Evolutionary conservation across 2,113 vertebrate genomes (phyloP), one percentile per base, ranked within the genome.

Genomic region (Podilymbus podiceps): DNA sequence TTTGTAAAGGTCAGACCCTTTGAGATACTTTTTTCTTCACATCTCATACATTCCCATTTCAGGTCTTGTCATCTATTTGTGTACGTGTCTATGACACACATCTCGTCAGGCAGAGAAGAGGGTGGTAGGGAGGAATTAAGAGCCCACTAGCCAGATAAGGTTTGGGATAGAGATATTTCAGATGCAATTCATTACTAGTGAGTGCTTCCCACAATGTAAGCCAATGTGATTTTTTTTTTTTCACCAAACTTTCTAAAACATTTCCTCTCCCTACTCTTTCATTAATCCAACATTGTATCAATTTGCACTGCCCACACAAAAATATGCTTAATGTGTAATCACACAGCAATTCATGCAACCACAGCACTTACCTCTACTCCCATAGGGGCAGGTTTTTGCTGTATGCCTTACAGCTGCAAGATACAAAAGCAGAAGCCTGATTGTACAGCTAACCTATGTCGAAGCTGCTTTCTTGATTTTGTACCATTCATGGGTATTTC

Each of bases 1-100:
- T 97, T 92, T 95, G 93, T 96, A 96, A 90, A 96, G 93, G 95
- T 95, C 96, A 97, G 86, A 91, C 59, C 63, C 71, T 91, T 94
- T 85, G 92, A 46, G 22, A 23, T 28, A 55, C 84, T 94, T 89
- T 42, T 89, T 92, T 93, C 93, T 88, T 69, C 30, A 11, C 90
- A 53, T 75, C 72, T 93, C 76, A 82, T 85, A 68, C 42, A n/a
- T 87, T 93, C 50, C 80, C n/a, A 66, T 82, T 95, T 87, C 73
- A 87, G 23, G 33, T 84, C 85, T 68, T 86, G 76, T 90, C 49
- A 40, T 93, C 83, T 75, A 31, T 89, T 90, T 90, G 46, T 89
- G 92, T 62, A 62, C 66, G 12, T 15, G 20, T 19, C 73, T 91
- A 19, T 76, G 74, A 62, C 68, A 93, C 17, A 46, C 6, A 40